phyloP scores from a whole-genome alignment of 1,140 invertebrate genomes.

The Vollenhovia emeryi region DNA sequence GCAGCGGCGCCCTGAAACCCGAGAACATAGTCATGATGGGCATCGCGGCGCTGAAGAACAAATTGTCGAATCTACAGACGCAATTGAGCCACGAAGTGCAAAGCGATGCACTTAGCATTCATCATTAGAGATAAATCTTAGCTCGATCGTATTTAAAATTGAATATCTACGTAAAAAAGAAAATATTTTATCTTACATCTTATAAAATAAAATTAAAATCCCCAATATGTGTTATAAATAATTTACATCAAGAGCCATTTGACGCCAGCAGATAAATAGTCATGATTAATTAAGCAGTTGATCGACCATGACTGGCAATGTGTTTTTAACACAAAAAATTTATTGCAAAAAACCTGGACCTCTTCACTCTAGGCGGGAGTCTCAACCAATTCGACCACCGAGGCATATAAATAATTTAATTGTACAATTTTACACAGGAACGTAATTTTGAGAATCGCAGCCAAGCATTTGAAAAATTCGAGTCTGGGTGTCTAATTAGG shows the following conservation, averaged over 20 bases:
- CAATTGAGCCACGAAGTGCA: slow-evolving; percentile 95
- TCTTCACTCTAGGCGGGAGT: too few relatives aligned
- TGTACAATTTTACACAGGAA: not conserved
- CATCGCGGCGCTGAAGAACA: slow-evolving; percentile 96
- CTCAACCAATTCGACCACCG: too few relatives aligned
- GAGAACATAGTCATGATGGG: slow-evolving; percentile 99
- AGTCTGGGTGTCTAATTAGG: not conserved
- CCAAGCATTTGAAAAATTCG: not conserved
- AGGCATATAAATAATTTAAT: too few relatives aligned
- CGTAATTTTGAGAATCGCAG: not conserved
- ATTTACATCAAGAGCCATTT: too few relatives aligned
- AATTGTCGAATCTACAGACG: slow-evolving; percentile 97
- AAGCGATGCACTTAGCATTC: slow-evolving; percentile 92
- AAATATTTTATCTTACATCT: not conserved
- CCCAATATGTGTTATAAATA: not conserved
- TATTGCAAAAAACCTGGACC: too few relatives aligned
- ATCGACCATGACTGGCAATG: too few relatives aligned
- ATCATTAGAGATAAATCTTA: slow-evolving; percentile 77
- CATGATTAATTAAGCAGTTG: too few relatives aligned
- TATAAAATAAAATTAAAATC: slow-evolving; percentile 28
- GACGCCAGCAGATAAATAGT: too few relatives aligned
- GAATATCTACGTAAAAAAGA: not conserved
- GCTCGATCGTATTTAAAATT: not conserved
- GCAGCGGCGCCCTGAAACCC: slow-evolving; percentile 96
- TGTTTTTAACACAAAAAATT: too few relatives aligned